Percentiles rank a stretch among this genome's conserved stretches.
Conservation (phyloP, 2,797 vertebrate genomes). For the Gastrophryne carolinensis region DNA sequence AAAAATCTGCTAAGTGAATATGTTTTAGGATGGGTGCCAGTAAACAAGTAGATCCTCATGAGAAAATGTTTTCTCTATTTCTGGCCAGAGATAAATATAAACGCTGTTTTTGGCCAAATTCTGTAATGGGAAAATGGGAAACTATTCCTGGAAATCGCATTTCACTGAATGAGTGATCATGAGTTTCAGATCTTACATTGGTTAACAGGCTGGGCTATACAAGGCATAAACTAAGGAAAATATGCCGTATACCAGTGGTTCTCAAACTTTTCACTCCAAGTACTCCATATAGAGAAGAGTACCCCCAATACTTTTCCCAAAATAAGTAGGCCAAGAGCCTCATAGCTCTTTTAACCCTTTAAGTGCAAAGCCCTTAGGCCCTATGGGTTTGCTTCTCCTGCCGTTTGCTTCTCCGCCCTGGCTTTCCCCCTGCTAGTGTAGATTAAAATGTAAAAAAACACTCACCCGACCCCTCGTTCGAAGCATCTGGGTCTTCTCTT, state of each 20-base stretch:
- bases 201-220: neutral
- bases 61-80: slow-evolving; percentile 46
- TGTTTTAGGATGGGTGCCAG: slow-evolving; percentile 21
- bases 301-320: too few species aligned
- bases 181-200: neutral
- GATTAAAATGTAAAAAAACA: too few species aligned
- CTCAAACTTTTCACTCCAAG: too few species aligned
- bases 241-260: neutral
- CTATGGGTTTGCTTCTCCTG: too few species aligned
- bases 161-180: slow-evolving; percentile 25
- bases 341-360: too few species aligned
- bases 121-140: slow-evolving; percentile 9
- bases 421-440: too few species aligned
- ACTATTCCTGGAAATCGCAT: neutral
- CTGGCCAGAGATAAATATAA: slow-evolving; percentile 8
- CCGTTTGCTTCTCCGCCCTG: too few species aligned
- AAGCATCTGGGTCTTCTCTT: too few species aligned
- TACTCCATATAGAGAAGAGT: too few species aligned
- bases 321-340: too few species aligned
- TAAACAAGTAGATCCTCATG: slow-evolving; percentile 28
- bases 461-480: too few species aligned
- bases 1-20: neutral
- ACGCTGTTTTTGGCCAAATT: slow-evolving; percentile 7
- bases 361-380: too few species aligned
- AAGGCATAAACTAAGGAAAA: neutral